Percentiles rank a stretch among this genome's conserved stretches.
These are phyloP conservation scores for Lysandra coridon DNA, from an alignment of 2,888 invertebrate species.

Conservation along the genomic window DNA sequence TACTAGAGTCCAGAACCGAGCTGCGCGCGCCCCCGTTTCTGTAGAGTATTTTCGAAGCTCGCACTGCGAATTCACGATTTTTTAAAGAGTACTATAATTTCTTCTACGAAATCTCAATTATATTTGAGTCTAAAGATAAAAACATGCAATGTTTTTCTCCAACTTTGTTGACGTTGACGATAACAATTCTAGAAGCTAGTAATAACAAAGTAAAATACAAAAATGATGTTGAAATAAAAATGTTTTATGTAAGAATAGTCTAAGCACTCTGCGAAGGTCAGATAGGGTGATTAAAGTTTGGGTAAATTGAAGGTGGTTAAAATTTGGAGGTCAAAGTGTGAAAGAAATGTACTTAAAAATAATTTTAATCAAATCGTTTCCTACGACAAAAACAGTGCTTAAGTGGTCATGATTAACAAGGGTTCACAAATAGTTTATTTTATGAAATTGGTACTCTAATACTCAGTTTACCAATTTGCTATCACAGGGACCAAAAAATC, in stretches of 20 bases:
- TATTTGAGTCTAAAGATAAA: conserved; percentile 10
- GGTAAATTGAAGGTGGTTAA: not conserved
- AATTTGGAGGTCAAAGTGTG: not conserved
- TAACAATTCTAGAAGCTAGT: conserved; percentile 17
- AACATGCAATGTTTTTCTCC: conserved; percentile 14
- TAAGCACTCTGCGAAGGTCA: not conserved
- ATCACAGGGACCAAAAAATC: too few species aligned
- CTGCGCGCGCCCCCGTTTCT: not conserved
- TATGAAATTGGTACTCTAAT: not conserved
- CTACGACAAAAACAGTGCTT: not conserved
- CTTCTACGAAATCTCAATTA: not conserved
- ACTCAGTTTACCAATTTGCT: too few species aligned
- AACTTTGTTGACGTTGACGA: conserved; percentile 5
- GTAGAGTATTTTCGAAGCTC: not conserved
- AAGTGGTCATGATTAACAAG: not conserved
- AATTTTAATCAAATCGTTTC: too few species aligned
- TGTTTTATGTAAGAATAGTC: not conserved
- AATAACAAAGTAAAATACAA: conserved; percentile 10
- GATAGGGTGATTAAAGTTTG: not conserved
- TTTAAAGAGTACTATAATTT: not conserved
- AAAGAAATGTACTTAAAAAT: too few species aligned
- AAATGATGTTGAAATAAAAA: not conserved
- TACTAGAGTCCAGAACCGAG: not conserved
- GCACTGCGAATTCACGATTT: not conserved
- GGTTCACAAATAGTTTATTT: not conserved